Evolutionary conservation across 1,140 invertebrate genomes (phyloP), one percentile per base, ranked within the genome.

Genomic region (Dysdera silvatica): DNA sequence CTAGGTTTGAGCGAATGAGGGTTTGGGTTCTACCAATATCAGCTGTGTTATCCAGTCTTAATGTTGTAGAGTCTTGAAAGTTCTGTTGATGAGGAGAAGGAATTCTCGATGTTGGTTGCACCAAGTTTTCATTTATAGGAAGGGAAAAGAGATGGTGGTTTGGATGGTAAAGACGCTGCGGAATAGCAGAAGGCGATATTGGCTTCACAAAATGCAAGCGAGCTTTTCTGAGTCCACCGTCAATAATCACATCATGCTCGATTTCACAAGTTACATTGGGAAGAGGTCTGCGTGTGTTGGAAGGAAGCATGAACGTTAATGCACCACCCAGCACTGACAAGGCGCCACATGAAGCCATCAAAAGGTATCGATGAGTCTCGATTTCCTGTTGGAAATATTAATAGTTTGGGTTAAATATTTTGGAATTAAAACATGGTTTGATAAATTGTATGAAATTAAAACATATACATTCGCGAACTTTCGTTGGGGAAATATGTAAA

Each of bases 251-350:
- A 2, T 49, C 35, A 40, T 65, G 60, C 41, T 68, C 67, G 4
- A 60, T 57, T 43, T 68, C 67, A 2, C 56, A 12, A 1, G 61
- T 40, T 18, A 65, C 66, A 29, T 68, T 68, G 2, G 69, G 69
- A 16, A 70, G 57, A 4, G 69, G 67, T 33, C 61, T 48, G 8
- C 65, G 56, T 23, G 23, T 52, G 37, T 59, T 49, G 28, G 53
- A 26, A 0, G 69, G 65, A 18, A 68, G 55, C 7, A 70, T 60
- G 26, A 63, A 51, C 7, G 69, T 57, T 26, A 70, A 48, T 4
- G 33, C 37, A 16, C 66, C 66, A 4, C 49, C 67, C 16, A 67
- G 49, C n/a, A 70, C 12, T 0, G 61, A 28, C n/a, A 70, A 40
- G n/a, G 55, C 49, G n/a, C 69, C 69, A 45, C 56, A 65, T 12